Evolutionary conservation across 2,797 vertebrate species (phyloP), one percentile per base, ranked within the genome.

Genomic region (Sarcophilus harrisii): DNA sequence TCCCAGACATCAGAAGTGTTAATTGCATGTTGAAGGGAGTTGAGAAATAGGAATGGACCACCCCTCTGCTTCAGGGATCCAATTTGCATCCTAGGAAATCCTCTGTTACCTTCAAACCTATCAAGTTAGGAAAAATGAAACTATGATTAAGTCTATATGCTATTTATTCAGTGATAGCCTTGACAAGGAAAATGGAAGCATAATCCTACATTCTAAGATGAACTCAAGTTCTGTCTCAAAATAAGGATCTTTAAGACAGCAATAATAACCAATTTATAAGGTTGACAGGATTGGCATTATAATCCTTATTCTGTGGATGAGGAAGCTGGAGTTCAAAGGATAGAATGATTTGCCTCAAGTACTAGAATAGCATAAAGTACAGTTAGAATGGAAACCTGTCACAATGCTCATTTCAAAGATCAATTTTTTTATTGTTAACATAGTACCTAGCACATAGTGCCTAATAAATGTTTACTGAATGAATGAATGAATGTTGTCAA

Each of bases 281-380:
- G 9, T 10, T 45, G 73, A 9, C 8, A 81, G 73, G 38, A 38
- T 8, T 91, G 57, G 90, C 60, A 94, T 97, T 96, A 49, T 59
- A 57, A 66, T 81, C 32, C 60, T 57, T 95, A 58, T 94, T 93
- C 90, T 49, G 91, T 10, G 59, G 92, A 93, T 73, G 60, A 94
- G 73, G 95, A 96, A 95, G 92, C 91, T 66, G 92, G 96, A 57
- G 54, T 29, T 95, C 38, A 30, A 45, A 92, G 90, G 59, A 21
- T 94, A 49, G n/a, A 38, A 45, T 90, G 49, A 93, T 93, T 95
- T 94, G 59, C 92, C 60, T 90, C 54, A 92, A 28, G 13, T 58
- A 73, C 18, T 81, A 81, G 73, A 81, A 81, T 24, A 10, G 1
- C 38, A 45, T 3, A 45, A 81, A 81, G 8, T 45, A 45, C 38